Percentiles rank a stretch among this genome's conserved stretches.
Conservation (phyloP, 2,797 vertebrate species). For the Dermochelys coriacea region DNA sequence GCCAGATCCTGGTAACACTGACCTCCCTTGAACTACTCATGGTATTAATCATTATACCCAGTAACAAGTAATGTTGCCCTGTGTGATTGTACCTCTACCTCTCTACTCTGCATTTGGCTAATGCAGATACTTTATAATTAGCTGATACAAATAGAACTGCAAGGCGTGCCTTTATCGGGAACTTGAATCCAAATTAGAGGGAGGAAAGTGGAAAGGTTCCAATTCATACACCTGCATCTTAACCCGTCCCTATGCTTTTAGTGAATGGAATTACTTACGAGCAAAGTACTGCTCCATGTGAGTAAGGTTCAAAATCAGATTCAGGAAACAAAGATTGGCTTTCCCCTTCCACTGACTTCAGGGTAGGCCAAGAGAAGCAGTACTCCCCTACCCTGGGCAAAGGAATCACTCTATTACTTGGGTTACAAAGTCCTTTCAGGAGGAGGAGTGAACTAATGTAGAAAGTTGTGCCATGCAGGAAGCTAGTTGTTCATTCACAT, state of each 20-base stretch:
- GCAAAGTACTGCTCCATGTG: not conserved
- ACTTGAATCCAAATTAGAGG: not conserved
- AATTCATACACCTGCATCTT: not conserved
- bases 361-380: not conserved
- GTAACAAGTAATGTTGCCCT: conserved; percentile 26
- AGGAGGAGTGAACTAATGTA: not conserved
- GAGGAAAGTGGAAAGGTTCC: not conserved
- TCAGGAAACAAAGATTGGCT: not conserved
- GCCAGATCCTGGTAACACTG: not conserved
- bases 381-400: not conserved
- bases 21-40: conserved; percentile 12
- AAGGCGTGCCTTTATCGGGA: not conserved
- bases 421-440: not conserved
- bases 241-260: not conserved
- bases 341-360: not conserved
- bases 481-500: not conserved
- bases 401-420: not conserved
- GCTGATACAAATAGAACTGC: not conserved
- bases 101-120: not conserved
- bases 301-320: not conserved
- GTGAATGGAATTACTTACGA: not conserved
- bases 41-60: conserved; percentile 5
- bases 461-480: not conserved
- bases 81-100: conserved; percentile 10
- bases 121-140: conserved; percentile 6